These are phyloP conservation scores for Dromas ardeola DNA, from an alignment of 2,113 vertebrate species.

Conservation along the genomic window DNA sequence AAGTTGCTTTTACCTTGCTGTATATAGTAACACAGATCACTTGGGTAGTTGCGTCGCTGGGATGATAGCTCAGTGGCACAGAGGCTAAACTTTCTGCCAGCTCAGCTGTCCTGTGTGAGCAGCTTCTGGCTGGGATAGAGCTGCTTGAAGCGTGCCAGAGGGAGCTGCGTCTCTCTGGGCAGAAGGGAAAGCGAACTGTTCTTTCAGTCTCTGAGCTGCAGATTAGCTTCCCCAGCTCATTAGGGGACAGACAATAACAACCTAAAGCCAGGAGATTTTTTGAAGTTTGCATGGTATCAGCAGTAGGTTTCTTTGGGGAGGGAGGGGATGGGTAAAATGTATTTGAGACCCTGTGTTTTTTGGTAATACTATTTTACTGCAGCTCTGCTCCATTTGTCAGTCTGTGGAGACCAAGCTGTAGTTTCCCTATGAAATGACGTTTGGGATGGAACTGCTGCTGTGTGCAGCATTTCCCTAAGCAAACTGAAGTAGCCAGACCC, in stretches of 20 bases:
- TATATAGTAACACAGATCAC: not conserved
- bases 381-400: not conserved
- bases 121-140: constrained; percentile 23
- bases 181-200: not conserved
- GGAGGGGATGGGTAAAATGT: not conserved
- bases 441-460: not conserved
- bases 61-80: constrained; percentile 2
- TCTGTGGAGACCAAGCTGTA: not conserved
- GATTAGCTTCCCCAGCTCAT: not conserved
- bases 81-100: constrained; percentile 38
- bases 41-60: not conserved
- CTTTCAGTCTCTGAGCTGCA: not conserved
- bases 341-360: not conserved
- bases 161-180: not conserved
- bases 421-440: not conserved
- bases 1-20: not conserved
- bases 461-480: not conserved
- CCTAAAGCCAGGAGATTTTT: not conserved
- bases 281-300: not conserved
- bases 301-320: not conserved
- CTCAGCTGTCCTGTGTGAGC: constrained; percentile 12
- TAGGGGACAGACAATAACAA: not conserved
- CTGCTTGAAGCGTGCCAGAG: not conserved
- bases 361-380: not conserved
- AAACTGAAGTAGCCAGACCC: not conserved